Evolutionary conservation across 2,888 invertebrate genomes (phyloP), one percentile per base, ranked within the genome.

Genomic region (Minunthozetes semirufus): DNA sequence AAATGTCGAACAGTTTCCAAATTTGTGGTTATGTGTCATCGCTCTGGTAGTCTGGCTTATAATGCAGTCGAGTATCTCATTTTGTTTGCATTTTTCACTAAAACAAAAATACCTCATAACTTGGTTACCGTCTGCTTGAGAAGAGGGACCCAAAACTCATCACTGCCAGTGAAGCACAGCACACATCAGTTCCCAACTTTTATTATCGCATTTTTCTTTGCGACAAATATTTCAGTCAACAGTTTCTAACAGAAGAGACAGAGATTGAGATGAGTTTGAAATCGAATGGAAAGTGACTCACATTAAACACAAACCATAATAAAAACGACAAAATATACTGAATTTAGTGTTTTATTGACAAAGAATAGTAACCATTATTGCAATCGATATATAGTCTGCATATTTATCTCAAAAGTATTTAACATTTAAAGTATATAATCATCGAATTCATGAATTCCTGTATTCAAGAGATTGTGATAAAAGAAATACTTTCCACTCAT

Each of bases 11-110:
- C 6, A 59, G 17, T 25, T 15, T 13, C 27, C n/a, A 25, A 59
- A 59, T 59, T 59, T 59, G 59, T 59, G 59, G 59, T 59, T 59
- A 59, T 59, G 59, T 59, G 59, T 59, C 59, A 53, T 53, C 53
- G n/a, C 53, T 19, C 6, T 53, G 19, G n/a, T 53, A n/a, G 53
- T 53, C n/a, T 4, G 15, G n/a, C 53, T n/a, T 19, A 53, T 19
- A 17, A 17, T 33, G 33, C 33, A 33, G 33, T 33, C 8, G 4
- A 33, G 33, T 33, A 33, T 33, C 33, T 33, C 33, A 33, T 33
- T 33, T 8, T 33, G 33, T 33, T 33, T 33, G 33, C 33, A 33
- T 33, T 33, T 33, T 33, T 8, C 8, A 53, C 53, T 19, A 48
- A 17, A 48, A 48, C 15, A 48, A 48, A 9, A 48, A 48, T 48